Evolutionary conservation across 2,888 invertebrate species (phyloP), one percentile per base, ranked within the genome.

Genomic region (Amblyjoppa proteus): DNA sequence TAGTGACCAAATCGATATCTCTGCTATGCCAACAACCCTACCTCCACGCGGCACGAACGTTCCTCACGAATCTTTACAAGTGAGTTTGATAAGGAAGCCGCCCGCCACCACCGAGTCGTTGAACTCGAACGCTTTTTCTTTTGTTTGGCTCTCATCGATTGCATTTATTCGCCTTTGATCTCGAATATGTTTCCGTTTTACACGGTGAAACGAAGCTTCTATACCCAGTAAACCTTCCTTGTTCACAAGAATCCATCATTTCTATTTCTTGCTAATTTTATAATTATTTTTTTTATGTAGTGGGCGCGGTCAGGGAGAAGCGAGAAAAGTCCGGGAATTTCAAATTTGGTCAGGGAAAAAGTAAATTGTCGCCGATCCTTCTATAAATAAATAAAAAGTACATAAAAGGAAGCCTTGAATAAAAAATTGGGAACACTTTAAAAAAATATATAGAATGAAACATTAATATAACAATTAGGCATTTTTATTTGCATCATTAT

Each of bases 1-100:
- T 97, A 95, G 99, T 99, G 92, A 97, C 98, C 90, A 99, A 99
- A 95, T 97, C 98, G 94, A 97, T 99, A 94, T 97, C 97, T 88
- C 96, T 99, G 87, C 96, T 99, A 91, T 98, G 98, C 92, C 98
- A 98, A 94, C 96, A 97, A 90, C 98, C 99, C 41, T 98, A 98
- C 94, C 97, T 98, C 73, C 96, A 97, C 94, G 97, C 98, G 88
- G 97, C 98, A 81, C 97, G 97, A 94, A 95, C 97, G 92, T 98
- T 99, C 95, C 96, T 99, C 93, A 96, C 96, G 92, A 97, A 98
- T 95, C 95, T 99, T 90, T 97, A 97, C 95, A 97, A 97, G 97
- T 97, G 94, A 95, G 95, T 93, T 58, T 25, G 25, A 25, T 25
- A 58, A 56, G 61, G 49, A 45, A n/a, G 9, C 38, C 16, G 11